Evolutionary conservation across 2,888 invertebrate species (phyloP).

Genomic region (Platycnemis pennipes): DNA sequence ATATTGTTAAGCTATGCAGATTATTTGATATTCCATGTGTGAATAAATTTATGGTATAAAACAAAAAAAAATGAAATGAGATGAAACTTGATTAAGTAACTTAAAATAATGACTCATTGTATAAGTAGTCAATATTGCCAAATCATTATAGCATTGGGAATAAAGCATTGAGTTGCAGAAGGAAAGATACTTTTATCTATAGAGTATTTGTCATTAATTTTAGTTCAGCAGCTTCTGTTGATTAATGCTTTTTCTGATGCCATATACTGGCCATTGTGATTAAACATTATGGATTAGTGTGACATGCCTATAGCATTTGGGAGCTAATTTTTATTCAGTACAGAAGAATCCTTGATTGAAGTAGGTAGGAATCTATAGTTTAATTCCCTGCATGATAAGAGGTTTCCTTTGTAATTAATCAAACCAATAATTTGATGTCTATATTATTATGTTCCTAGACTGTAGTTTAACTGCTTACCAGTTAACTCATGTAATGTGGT

Average conservation of each 20-base stretch:
- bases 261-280: neutral
- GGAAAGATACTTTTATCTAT: neutral
- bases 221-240: constrained; percentile 12
- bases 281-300: neutral
- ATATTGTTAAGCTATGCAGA: neutral
- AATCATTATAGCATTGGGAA: neutral
- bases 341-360: neutral
- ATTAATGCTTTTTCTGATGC: neutral
- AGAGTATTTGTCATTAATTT: neutral
- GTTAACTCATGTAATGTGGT: neutral
- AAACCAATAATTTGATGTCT: constrained; percentile 11
- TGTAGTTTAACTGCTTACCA: neutral
- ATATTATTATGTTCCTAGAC: neutral
- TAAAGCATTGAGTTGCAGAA: constrained; percentile 21
- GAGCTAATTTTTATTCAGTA: neutral
- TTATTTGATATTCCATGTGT: neutral
- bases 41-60: neutral
- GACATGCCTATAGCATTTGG: neutral
- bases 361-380: neutral
- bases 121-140: neutral
- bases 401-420: neutral
- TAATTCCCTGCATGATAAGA: constrained; percentile 32
- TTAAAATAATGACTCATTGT: neutral
- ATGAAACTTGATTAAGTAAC: neutral
- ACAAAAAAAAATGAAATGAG: neutral